Evolutionary conservation across 2,113 vertebrate genomes (phyloP).

Genomic region (Rhadina sibilatrix): DNA sequence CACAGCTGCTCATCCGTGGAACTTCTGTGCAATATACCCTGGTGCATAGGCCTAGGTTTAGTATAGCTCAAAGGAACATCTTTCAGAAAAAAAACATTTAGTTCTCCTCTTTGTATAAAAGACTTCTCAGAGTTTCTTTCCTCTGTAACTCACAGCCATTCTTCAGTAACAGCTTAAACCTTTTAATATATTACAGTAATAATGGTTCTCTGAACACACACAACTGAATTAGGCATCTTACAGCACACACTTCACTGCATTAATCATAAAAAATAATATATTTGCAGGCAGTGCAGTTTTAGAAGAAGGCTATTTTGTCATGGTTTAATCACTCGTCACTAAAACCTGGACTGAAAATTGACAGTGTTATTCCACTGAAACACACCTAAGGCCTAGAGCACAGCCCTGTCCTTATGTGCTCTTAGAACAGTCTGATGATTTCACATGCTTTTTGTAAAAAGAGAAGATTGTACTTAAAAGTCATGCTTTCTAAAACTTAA

Average conservation of each 20-base stretch:
- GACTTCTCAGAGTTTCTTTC: not conserved
- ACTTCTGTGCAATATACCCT: not conserved
- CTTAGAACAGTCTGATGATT: not conserved
- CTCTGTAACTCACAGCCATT: not conserved
- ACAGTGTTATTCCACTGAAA: not conserved
- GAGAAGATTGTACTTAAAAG: not conserved
- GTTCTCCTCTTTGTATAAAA: not conserved
- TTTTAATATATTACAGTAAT: not conserved
- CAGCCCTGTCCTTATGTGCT: not conserved
- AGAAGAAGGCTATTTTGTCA: constrained; percentile 2
- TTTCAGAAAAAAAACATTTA: not conserved
- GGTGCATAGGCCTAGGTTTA: not conserved
- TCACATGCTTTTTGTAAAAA: not conserved
- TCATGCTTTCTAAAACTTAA: not conserved
- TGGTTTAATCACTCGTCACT: not conserved
- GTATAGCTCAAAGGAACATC: not conserved
- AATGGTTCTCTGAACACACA: not conserved
- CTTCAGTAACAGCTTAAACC: not conserved
- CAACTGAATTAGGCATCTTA: not conserved
- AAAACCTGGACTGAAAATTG: not conserved
- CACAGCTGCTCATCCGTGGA: not conserved
- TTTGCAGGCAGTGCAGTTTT: not conserved
- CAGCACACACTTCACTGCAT: not conserved
- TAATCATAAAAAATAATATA: not conserved
- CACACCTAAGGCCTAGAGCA: not conserved